These are phyloP conservation scores for Chouioia cunea DNA, from an alignment of 2,888 invertebrate species.

Conservation along the genomic window DNA sequence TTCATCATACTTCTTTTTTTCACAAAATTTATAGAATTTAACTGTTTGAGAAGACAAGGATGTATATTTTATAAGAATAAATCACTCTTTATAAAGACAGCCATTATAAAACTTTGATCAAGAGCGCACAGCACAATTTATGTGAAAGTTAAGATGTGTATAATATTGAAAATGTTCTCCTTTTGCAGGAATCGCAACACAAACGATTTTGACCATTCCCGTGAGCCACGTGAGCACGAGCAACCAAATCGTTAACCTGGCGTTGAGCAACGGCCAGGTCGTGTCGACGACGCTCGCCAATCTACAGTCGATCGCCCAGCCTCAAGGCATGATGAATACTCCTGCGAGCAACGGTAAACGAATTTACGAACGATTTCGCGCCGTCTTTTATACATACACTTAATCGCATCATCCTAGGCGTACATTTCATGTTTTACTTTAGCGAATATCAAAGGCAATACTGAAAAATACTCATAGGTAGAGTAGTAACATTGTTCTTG, in stretches of 20 bases:
- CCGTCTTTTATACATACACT: no score
- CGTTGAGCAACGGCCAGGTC: conserved; percentile 87
- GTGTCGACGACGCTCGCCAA: conserved; percentile 87
- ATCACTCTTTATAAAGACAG: no score
- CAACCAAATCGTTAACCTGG: conserved; percentile 82
- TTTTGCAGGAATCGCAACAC: conserved; percentile 87
- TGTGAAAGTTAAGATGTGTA: no score
- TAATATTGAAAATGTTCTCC: not conserved
- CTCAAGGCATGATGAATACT: conserved; percentile 76
- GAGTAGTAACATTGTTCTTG: no score
- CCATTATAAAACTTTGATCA: no score
- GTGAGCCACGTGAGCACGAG: conserved; percentile 85
- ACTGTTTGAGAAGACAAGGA: no score
- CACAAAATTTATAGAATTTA: no score
- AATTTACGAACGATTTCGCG: conserved; percentile 30
- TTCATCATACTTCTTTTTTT: no score
- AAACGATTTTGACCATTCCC: conserved; percentile 95
- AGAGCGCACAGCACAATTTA: no score
- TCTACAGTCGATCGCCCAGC: conserved; percentile 82
- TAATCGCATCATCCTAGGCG: not conserved
- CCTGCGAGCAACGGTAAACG: conserved; percentile 68
- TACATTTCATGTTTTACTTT: conserved; percentile 23
- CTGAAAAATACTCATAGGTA: no score
- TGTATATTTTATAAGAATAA: no score
- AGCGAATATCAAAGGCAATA: no score